A percentile compares a stretch with the other conserved stretches of the same genome.
Evolutionary conservation across 2,888 invertebrate genomes (phyloP).

Genomic region (Entomobrya multifasciata): DNA sequence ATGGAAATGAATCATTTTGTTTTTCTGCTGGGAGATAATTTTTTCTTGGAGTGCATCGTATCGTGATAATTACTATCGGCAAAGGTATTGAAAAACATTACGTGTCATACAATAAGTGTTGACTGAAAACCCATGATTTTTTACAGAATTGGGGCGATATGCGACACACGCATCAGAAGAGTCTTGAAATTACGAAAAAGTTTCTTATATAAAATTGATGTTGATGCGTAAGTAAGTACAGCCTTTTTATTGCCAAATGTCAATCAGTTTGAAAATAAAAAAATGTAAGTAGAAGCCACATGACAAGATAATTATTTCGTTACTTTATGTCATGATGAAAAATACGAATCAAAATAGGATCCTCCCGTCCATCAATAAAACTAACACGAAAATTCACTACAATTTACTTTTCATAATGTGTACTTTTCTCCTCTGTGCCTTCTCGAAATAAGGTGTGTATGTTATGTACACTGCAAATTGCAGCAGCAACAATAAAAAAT

Average conservation of each 20-base stretch:
- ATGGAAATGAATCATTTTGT: no score
- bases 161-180: no score
- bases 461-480: neutral
- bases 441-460: neutral
- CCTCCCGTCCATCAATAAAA: neutral
- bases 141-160: no score
- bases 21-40: no score
- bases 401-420: neutral
- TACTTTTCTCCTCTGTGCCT: neutral
- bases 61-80: no score
- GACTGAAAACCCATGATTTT: no score
- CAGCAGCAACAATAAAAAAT: no score
- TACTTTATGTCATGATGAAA: neutral
- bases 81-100: no score
- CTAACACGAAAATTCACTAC: neutral
- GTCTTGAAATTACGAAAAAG: no score
- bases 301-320: slow-evolving; percentile 29
- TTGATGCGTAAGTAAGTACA: neutral
- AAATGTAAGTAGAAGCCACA: neutral
- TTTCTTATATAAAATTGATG: neutral
- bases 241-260: neutral
- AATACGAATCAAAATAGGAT: neutral
- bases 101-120: no score
- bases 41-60: no score
- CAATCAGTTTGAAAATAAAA: neutral